Evolutionary conservation across 2,113 vertebrate species (phyloP), one percentile per base, ranked within the genome.

Genomic region (Castor canadensis): DNA sequence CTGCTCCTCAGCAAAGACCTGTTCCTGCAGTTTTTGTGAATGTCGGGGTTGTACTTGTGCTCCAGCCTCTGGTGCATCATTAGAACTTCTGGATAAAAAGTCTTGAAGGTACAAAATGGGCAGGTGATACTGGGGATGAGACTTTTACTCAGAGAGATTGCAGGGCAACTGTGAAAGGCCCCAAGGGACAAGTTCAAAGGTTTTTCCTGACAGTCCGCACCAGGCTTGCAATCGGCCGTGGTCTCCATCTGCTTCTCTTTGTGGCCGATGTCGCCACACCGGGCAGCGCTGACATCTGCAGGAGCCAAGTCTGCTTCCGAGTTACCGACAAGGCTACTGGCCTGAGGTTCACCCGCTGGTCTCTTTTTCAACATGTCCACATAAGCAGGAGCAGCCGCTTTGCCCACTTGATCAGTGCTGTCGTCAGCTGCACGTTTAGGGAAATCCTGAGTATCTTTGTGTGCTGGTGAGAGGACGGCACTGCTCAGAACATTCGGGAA

Each of bases 1-100:
- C 99, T 98, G 52, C 94, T 98, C 49, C 97, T 98, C 72, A 98
- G 98, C 54, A 80, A 15, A 0, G 97, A 77, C 96, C 95, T 98
- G 93, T 83, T 97, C 56, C 98, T 89, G 17, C 96, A 96, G 9
- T 91, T 98, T 97, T 97, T 99, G 67, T 98, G 98, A 0, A 93
- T 0, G 19, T 99, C 99, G 0, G 98, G 97, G 87, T 98, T 99
- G 89, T 99, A 99, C 91, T 99, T 99, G 92, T 99, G 99, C 91
- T 96, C 97, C 95, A 99, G 98, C 73, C 98, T 98, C 97, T 98
- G 99, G 98, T 99, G 99, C 98, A 99, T 99, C 45, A 98, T 97
- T 56, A 99, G 96, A 38, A 99, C 99, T 95, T 99, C 99, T 0
- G 99, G 99, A 96, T 99, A 99, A 52, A 99, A 98, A 1, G 99